Evolutionary conservation across 2,797 vertebrate genomes (phyloP), one percentile per base, ranked within the genome.

Genomic region (Sebastes hopkinsi): DNA sequence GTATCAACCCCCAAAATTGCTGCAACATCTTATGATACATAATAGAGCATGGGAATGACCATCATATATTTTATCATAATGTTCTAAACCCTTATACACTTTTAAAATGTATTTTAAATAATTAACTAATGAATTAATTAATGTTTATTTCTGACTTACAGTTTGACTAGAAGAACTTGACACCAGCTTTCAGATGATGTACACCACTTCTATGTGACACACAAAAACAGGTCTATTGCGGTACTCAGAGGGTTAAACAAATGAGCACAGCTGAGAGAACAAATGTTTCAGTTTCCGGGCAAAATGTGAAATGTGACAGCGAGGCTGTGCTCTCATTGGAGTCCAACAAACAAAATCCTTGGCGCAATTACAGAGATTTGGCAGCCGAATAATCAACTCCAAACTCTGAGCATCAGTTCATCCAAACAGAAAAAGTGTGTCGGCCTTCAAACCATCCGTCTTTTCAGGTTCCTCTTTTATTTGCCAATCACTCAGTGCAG

Each of bases 401-500:
- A 58, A n/a, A 68, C 32, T 69, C 64, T 8, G 50, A 50, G 54
- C 79, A 74, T 60, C 64, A 50, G 61, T 73, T 84, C 73, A 72
- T 77, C 71, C 54, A 7, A 76, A 67, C 9, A 8, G 13, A 67
- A 67, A 52, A 67, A 50, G 46, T 71, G 65, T 38, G 46, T 66
- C 55, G 9, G 27, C 77, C 70, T 77, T 82, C 72, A 69, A 72
- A 66, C 54, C 30, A 9, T 61, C 71, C 32, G 1, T 74, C 52
- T 72, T 78, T 73, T 67, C 61, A 67, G 70, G 71, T 81, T 58
- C 36, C 46, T 60, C 75, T 75, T 88, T 80, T 66, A 83, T 83
- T 86, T 75, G 67, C 67, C 79, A 66, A 6, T 88, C 67, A 72
- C 56, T 77, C 72, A 55, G 46, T 3, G 20, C 3, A 54, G 22